Evolutionary conservation across 2,888 invertebrate species (phyloP), one percentile per base, ranked within the genome.

Genomic region (Drosophila cognata): DNA sequence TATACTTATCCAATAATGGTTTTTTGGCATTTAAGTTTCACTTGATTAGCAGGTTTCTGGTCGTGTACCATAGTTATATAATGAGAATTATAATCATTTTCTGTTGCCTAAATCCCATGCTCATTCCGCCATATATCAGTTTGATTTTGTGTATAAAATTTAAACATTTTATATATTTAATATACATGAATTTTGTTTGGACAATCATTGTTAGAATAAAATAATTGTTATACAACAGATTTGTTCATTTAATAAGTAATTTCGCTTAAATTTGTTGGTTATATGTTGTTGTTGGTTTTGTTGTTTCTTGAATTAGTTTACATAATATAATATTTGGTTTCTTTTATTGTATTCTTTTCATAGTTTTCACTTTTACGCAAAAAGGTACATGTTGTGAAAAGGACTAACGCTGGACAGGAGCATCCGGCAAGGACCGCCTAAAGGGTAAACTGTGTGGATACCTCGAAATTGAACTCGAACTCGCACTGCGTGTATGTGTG

Each of bases 341-440:
- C 43, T 62, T 69, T 91, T 91, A 91, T 91, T 90, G 91, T 90
- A 83, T 87, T 89, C 79, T 75, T 91, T 91, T 79, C 91, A 87
- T 88, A 90, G 81, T 82, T 90, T 91, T 83, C 84, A 86, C 85
- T 81, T 78, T 82, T 76, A 79, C 81, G 83, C 83, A 91, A 85
- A 91, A 82, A 91, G 90, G 91, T 90, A 91, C 91, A 80, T 91
- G 74, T 82, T 74, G 87, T 87, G 91, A 91, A 91, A 87, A 90
- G 83, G 91, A 88, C 83, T 88, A 82, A 80, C 60, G 59, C 79
- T 79, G 82, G 73, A 57, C 74, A 78, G 64, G 63, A 72, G 55
- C 56, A 53, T 59, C 62, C 79, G 52, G 48, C 52, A 71, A 69
- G 77, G 84, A 65, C 66, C 41, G 66, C 41, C 70, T 70, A 62